Evolutionary conservation across 2,113 vertebrate species (phyloP).

Genomic region (Pollimyrus isidori): DNA sequence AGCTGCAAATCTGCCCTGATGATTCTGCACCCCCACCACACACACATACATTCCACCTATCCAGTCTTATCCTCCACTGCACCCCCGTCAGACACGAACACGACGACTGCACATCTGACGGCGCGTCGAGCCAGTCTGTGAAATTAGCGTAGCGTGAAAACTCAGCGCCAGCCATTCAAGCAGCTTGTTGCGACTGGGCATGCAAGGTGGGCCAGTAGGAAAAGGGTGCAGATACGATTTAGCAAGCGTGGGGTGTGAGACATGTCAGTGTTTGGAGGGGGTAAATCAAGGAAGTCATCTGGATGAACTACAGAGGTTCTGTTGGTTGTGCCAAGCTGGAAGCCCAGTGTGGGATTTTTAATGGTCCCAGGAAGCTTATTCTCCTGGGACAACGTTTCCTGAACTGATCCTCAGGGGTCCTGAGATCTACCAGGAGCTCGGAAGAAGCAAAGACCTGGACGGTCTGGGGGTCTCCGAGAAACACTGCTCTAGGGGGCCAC

Average conservation of each 20-base stretch:
- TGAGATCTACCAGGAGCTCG: neutral
- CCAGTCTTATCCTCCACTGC: neutral
- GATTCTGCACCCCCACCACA: conserved; percentile 3
- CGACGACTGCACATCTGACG: neutral
- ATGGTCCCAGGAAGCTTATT: neutral
- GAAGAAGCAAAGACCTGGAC: neutral
- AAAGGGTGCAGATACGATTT: neutral
- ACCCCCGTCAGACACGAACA: neutral
- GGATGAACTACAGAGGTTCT: neutral
- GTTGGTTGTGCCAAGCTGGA: neutral
- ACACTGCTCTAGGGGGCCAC: neutral
- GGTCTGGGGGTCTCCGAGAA: neutral
- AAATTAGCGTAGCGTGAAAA: neutral
- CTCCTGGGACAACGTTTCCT: neutral
- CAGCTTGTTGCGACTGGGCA: neutral
- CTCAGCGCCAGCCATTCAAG: neutral
- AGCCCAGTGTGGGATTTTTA: neutral
- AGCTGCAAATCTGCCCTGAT: conserved; percentile 12
- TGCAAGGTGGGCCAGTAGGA: neutral
- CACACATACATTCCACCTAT: neutral
- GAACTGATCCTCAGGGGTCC: neutral
- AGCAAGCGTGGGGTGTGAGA: neutral
- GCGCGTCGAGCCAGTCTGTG: neutral
- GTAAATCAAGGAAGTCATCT: neutral
- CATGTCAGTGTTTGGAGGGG: neutral